phyloP scores from a whole-genome alignment of 2,888 invertebrate species.

The Steromphala cineraria region DNA sequence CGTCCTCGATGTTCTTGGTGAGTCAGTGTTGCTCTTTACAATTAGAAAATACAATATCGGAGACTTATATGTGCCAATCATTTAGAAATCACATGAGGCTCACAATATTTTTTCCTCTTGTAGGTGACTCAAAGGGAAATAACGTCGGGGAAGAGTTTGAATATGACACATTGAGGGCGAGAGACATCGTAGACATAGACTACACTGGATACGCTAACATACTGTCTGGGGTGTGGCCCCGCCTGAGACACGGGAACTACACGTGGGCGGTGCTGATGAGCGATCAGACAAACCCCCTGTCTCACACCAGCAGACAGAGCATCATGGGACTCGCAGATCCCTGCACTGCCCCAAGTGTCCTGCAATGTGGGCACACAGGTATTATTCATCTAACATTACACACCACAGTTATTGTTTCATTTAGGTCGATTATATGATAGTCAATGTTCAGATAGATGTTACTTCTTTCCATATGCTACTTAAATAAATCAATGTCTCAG shows the following conservation, averaged over 20 bases:
- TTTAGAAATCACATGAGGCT: too few relatives aligned
- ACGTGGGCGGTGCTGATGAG: slow-evolving; percentile 31
- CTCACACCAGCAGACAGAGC: background rate
- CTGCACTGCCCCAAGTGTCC: background rate
- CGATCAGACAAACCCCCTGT: background rate
- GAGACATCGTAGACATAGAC: slow-evolving; percentile 26
- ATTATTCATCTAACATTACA: too few relatives aligned
- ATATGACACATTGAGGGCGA: background rate
- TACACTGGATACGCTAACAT: slow-evolving; percentile 41
- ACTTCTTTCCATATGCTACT: too few relatives aligned
- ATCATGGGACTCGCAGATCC: background rate
- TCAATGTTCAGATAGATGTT: too few relatives aligned
- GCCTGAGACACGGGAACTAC: slow-evolving; percentile 27
- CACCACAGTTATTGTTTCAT: too few relatives aligned
- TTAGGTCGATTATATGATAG: too few relatives aligned
- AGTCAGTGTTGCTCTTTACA: background rate
- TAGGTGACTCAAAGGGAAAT: background rate
- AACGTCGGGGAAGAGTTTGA: background rate
- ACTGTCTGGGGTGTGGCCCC: slow-evolving; percentile 41
- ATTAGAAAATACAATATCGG: too few relatives aligned
- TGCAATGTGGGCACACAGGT: slow-evolving; percentile 23
- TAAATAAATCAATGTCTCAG: too few relatives aligned
- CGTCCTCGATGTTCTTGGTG: slow-evolving; percentile 45
- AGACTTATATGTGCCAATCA: background rate
- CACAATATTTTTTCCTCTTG: background rate